Conservation (phyloP, 2,797 vertebrate species). For the Sebastes reedi region DNA sequence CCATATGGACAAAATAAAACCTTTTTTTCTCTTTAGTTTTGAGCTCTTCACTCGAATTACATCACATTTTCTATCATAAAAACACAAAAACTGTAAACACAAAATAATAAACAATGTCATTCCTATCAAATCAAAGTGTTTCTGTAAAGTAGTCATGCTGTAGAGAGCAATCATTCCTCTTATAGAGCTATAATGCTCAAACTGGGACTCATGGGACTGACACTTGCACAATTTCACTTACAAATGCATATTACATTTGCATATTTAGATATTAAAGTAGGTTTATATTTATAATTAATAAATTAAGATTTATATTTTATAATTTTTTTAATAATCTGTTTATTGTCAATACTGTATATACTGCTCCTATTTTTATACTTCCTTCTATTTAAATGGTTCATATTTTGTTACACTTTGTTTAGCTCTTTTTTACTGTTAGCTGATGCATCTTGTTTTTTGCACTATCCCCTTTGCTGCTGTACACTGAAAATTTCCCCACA, state of each 20-base stretch:
- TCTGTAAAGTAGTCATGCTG: not conserved
- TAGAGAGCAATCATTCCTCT: accelerated
- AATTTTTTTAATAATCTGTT: no score
- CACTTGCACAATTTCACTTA: not conserved
- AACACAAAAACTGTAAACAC: not conserved
- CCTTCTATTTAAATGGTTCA: no score
- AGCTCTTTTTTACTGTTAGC: no score
- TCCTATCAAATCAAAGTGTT: not conserved
- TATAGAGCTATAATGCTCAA: not conserved
- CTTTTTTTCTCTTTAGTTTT: accelerated
- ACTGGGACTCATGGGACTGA: not conserved
- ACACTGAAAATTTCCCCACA: no score
- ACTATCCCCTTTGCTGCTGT: no score
- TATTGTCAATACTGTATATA: no score
- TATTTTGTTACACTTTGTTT: no score
- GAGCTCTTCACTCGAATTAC: not conserved
- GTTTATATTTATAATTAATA: no score
- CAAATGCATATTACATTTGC: no score
- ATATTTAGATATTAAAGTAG: not conserved
- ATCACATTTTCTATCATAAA: not conserved
- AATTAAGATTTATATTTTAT: no score
- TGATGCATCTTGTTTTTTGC: no score
- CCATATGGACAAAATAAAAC: not conserved
- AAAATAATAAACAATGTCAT: not conserved
- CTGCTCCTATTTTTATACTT: no score